Evolutionary conservation across 2,113 vertebrate species (phyloP).

Genomic region (Sorex fumeus): DNA sequence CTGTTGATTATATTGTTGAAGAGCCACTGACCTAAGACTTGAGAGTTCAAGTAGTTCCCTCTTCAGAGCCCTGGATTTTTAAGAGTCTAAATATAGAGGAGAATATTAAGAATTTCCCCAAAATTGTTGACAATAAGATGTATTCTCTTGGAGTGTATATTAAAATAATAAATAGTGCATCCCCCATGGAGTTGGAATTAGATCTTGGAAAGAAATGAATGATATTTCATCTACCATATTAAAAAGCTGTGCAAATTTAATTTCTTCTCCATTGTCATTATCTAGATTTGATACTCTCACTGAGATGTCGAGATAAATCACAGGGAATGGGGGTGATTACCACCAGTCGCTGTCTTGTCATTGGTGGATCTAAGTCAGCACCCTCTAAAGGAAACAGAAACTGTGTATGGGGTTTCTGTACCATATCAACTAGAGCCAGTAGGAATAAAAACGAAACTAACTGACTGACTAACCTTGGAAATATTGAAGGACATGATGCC

Average conservation of each 20-base stretch:
- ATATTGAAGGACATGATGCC: background rate
- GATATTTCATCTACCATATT: conserved; percentile 79
- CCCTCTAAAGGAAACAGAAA: background rate
- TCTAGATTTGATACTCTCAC: background rate
- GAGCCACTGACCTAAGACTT: conserved; percentile 82
- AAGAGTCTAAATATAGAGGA: conserved; percentile 71
- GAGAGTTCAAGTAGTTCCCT: conserved; percentile 68
- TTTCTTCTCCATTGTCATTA: conserved; percentile 3
- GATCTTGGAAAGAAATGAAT: conserved; percentile 83
- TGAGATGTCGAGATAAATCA: background rate
- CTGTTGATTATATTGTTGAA: conserved; percentile 88
- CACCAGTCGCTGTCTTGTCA: too few species aligned
- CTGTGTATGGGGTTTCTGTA: fast-evolving
- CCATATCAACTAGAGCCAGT: background rate
- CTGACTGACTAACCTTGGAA: background rate
- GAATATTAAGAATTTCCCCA: conserved; percentile 86
- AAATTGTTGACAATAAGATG: conserved; percentile 82
- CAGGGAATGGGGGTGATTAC: background rate
- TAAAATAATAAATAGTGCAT: conserved; percentile 85
- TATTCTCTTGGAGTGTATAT: conserved; percentile 84
- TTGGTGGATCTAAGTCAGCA: background rate
- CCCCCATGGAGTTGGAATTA: conserved; percentile 80
- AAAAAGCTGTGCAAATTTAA: background rate
- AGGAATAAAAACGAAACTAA: background rate
- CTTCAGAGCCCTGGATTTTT: conserved; percentile 81